Base-by-base conservation (phyloP, 2,888 invertebrate genomes). In the Netelia melanura region DNA sequence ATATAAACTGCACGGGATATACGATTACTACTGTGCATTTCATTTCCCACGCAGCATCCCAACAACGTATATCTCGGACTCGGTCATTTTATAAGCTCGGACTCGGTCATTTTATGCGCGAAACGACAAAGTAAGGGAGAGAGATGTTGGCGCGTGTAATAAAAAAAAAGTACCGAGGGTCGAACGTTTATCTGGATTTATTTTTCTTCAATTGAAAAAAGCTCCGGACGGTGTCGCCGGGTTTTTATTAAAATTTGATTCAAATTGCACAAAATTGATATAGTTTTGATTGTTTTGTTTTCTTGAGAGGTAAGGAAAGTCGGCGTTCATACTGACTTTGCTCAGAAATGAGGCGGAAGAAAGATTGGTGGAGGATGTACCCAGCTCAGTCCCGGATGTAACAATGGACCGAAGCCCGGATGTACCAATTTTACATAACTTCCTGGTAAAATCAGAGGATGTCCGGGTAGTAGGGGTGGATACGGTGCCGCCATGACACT, bases 341-440 rank as follows among this genome's bases (percentile, higher is more conserved):
- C 25, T 83, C 61, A 85, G 64, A 80, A 85, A 76, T 85, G 87
- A 30, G 72, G 81, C 10, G 79, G 84, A 21, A 87, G 38, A 44
- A 81, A 81, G n/a, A 77, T 14, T 11, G 77, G 52, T 0, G 68
- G 74, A 61, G 65, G 85, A 84, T 86, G 83, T 5, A 65, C 72
- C 76, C 79, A 86, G 52, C 61, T 65, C 64, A 85, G 30, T 54
- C 62, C 76, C 2, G 81, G 68, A 62, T 86, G 81, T 6, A 38
- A 38, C 65, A 86, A 62, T 64, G 83, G 81, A 2, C 82, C 81
- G 48, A 68, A 64, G 11, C 80, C 65, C 17, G 86, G 85, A 84
- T 86, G 79, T 44, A 82, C 78, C n/a, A 84, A 81, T 74, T 85
- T 86, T 11, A 85, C 61, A 30, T 86, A 86, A 71, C 76, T 85